Conservation (phyloP, 35 echinoderm and acorn worm genomes). For the Chiridota heheva region DNA sequence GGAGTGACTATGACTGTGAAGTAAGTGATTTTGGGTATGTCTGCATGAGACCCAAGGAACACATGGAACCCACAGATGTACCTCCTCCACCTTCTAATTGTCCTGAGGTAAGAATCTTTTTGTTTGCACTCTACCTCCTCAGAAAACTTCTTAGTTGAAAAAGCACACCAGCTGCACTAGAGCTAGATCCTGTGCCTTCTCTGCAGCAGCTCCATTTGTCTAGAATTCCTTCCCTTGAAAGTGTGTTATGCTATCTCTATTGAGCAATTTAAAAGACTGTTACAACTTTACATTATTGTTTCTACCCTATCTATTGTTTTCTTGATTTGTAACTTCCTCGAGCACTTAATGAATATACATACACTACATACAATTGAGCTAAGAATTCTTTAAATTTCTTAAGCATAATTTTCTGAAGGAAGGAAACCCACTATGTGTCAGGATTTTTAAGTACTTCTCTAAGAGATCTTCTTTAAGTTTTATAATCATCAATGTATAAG, state of each 20-base stretch:
- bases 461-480: no score
- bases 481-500: no score
- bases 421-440: no score
- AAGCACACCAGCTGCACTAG: not conserved
- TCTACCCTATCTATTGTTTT: no score
- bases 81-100: constrained; percentile 61
- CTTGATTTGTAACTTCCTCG: no score
- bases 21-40: constrained; percentile 48
- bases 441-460: no score
- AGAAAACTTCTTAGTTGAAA: not conserved
- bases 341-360: no score
- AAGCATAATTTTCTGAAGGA: no score
- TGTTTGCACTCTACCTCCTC: not conserved
- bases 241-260: not conserved
- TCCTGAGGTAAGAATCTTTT: constrained; percentile 3
- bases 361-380: no score
- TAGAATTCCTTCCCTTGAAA: not conserved
- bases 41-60: constrained; percentile 51
- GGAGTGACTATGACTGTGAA: constrained; percentile 69
- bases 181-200: not conserved
- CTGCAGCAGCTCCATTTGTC: not conserved
- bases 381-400: no score
- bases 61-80: constrained; percentile 41
- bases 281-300: not conserved
- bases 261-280: not conserved